phyloP scores from a whole-genome alignment of 2,888 invertebrate genomes.

The Andrena flavipes region DNA sequence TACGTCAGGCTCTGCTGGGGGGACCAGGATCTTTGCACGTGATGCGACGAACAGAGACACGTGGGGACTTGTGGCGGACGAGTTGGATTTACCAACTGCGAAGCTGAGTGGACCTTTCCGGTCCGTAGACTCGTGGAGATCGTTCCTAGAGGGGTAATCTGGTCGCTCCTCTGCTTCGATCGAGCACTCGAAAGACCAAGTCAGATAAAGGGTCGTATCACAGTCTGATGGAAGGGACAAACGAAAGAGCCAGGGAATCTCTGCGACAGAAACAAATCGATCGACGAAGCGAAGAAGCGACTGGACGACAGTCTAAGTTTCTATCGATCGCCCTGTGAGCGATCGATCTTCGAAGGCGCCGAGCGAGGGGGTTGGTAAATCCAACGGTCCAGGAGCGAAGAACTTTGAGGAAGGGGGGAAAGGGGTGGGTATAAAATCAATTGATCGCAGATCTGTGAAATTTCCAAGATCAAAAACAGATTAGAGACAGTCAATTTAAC shows the following conservation, averaged over 20 bases:
- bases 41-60: constrained; percentile 14
- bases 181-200: not conserved
- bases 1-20: constrained; percentile 51
- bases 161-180: constrained; percentile 16
- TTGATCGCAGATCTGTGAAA: constrained; percentile 54
- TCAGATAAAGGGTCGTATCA: too few relatives aligned
- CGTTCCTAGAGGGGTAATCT: not conserved
- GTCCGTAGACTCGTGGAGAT: not conserved
- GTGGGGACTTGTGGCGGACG: not conserved
- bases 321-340: too few relatives aligned
- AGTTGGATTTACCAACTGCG: constrained; percentile 52
- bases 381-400: constrained; percentile 40
- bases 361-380: constrained; percentile 40
- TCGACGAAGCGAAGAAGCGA: constrained; percentile 29
- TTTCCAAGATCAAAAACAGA: constrained; percentile 44
- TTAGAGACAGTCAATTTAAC: constrained; percentile 38
- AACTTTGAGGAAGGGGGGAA: not conserved
- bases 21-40: constrained; percentile 28
- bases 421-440: not conserved
- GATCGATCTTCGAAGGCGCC: too few relatives aligned
- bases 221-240: not conserved
- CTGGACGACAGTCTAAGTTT: not conserved
- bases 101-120: not conserved
- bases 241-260: not conserved
- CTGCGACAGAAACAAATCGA: not conserved